These are phyloP conservation scores for Lysandra coridon DNA, from an alignment of 2,888 invertebrate species.

Conservation along the genomic window DNA sequence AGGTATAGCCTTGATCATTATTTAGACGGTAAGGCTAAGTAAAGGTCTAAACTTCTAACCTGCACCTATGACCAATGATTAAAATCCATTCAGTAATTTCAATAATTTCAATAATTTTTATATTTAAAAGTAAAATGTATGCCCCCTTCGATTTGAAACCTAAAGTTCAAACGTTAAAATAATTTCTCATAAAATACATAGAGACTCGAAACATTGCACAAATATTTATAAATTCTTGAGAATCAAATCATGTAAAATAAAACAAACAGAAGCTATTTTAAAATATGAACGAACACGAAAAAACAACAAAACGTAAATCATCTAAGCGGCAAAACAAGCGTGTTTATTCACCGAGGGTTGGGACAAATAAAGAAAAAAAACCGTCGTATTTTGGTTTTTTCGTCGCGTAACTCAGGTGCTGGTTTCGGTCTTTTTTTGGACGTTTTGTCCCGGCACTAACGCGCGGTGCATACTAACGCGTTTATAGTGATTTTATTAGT, in stretches of 20 bases:
- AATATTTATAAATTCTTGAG: too few relatives aligned
- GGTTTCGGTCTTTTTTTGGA: conserved; percentile 47
- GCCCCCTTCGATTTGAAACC: too few relatives aligned
- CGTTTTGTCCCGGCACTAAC: conserved; percentile 48
- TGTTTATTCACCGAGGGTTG: conserved; percentile 40
- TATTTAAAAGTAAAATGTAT: too few relatives aligned
- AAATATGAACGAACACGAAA: conserved; percentile 10
- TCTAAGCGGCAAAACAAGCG: conserved; percentile 30
- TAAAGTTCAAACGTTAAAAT: too few relatives aligned
- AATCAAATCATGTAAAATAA: neutral
- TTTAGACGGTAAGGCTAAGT: too few relatives aligned
- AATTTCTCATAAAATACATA: neutral
- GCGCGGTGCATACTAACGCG: conserved; percentile 43
- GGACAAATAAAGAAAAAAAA: conserved; percentile 43
- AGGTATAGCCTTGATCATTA: too few relatives aligned
- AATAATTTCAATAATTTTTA: too few relatives aligned
- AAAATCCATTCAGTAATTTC: too few relatives aligned
- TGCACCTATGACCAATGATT: too few relatives aligned
- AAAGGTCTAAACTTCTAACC: too few relatives aligned
- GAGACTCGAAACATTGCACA: too few relatives aligned
- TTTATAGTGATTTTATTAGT: neutral
- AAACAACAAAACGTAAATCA: conserved; percentile 29
- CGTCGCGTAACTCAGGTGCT: conserved; percentile 72
- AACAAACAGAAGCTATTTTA: conserved; percentile 21
- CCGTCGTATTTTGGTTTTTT: conserved; percentile 55